Conservation (phyloP, 2,888 invertebrate genomes). For the Pristionchus exspectatus region DNA sequence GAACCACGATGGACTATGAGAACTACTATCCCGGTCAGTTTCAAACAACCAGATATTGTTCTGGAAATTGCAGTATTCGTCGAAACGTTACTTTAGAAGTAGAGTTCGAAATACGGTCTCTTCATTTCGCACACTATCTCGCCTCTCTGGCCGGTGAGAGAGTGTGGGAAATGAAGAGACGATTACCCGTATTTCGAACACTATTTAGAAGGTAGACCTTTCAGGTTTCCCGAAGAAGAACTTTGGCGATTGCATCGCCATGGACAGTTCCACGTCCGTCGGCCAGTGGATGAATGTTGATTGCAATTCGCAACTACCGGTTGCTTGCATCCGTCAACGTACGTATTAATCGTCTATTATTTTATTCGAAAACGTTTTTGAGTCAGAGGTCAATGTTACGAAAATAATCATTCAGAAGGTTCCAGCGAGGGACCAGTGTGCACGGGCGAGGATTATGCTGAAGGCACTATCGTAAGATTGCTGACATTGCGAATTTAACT, state of each 20-base stretch:
- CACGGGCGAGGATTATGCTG: not conserved
- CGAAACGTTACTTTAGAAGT: not conserved
- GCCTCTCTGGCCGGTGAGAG: too few relatives aligned
- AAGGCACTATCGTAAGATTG: not conserved
- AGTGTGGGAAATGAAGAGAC: too few relatives aligned
- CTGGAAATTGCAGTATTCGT: not conserved
- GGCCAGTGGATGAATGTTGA: not conserved
- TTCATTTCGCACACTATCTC: too few relatives aligned
- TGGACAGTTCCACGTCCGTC: not conserved
- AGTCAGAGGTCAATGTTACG: too few relatives aligned
- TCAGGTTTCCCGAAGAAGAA: conserved; percentile 9
- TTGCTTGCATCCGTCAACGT: not conserved
- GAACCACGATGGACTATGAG: not conserved
- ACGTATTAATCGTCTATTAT: not conserved
- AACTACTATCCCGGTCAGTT: not conserved
- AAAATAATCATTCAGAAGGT: not conserved
- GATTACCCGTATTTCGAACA: too few relatives aligned
- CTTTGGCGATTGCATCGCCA: not conserved
- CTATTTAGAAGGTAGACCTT: not conserved
- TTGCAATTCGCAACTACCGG: not conserved
- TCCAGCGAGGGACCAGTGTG: not conserved
- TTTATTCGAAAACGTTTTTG: not conserved
- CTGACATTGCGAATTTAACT: not conserved
- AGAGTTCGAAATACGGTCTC: too few relatives aligned
- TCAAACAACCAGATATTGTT: too few relatives aligned